These are phyloP conservation scores for Microtus oregoni DNA, from an alignment of 2,113 vertebrate species.

Conservation along the genomic window DNA sequence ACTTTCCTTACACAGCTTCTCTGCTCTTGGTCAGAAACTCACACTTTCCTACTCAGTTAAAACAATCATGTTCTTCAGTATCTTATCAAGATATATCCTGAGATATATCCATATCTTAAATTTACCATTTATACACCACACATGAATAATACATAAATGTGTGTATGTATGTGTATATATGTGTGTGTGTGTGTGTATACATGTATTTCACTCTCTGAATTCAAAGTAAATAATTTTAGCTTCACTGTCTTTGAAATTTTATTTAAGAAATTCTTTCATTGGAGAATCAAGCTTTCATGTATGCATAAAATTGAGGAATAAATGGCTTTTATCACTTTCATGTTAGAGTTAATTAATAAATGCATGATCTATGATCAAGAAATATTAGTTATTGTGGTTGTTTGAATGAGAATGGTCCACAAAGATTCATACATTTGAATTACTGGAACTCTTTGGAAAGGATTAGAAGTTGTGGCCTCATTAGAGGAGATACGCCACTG, in stretches of 20 bases:
- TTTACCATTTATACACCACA: not conserved
- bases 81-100: slow-evolving; percentile 44
- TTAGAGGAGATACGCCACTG: not conserved
- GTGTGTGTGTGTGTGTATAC: not conserved
- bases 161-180: too few species aligned
- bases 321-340: slow-evolving; percentile 70
- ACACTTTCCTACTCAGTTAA: slow-evolving; percentile 79
- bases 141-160: not conserved
- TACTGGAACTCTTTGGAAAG: not conserved
- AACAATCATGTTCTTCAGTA: slow-evolving; percentile 77
- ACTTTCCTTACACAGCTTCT: not conserved
- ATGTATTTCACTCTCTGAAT: slow-evolving; percentile 32
- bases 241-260: slow-evolving; percentile 69
- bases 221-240: slow-evolving; percentile 65
- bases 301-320: slow-evolving; percentile 67
- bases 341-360: slow-evolving; percentile 74
- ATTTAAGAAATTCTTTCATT: slow-evolving; percentile 71
- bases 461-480: not conserved
- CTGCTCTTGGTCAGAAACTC: slow-evolving; percentile 64
- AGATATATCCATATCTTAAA: slow-evolving; percentile 51
- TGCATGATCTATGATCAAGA: slow-evolving; percentile 66
- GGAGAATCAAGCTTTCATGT: slow-evolving; percentile 64
- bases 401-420: not conserved
- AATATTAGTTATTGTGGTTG: not conserved
- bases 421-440: not conserved